Percentiles rank a stretch among this genome's conserved stretches.
Evolutionary conservation across 64 coral and sea anemone species (phyloP).

Genomic region (Pocillopora damicornis): DNA sequence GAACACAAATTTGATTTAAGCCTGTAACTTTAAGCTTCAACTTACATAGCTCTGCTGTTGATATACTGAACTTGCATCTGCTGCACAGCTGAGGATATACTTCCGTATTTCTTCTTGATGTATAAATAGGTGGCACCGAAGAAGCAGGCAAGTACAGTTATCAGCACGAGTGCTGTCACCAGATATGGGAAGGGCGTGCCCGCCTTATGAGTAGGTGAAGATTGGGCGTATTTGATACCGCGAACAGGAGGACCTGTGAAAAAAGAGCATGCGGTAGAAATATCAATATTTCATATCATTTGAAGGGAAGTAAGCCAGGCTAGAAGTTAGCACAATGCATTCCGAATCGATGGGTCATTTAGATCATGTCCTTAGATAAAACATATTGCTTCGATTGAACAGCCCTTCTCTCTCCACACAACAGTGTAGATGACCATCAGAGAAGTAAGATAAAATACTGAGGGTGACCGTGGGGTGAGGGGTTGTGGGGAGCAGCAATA

Average conservation of each 20-base stretch:
- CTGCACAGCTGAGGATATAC: slow-evolving; percentile 20
- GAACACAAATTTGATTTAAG: background rate
- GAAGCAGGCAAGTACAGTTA: slow-evolving; percentile 11
- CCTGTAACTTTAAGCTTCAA: background rate
- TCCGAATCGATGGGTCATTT: too few species aligned
- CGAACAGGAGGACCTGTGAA: background rate
- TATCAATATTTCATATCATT: too few species aligned
- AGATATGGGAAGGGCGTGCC: background rate
- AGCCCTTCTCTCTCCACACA: too few species aligned
- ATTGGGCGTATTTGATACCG: background rate
- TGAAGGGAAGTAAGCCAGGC: too few species aligned
- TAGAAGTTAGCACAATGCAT: too few species aligned
- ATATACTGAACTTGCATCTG: slow-evolving; percentile 37
- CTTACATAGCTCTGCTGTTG: slow-evolving; percentile 16
- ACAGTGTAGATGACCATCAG: too few species aligned
- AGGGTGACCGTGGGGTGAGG: too few species aligned
- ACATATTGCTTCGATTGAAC: too few species aligned
- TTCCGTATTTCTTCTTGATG: slow-evolving; percentile 22
- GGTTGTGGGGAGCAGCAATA: too few species aligned
- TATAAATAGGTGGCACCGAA: background rate
- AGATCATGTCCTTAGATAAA: too few species aligned
- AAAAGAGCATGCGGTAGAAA: background rate
- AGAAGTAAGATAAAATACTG: too few species aligned
- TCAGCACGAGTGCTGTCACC: slow-evolving; percentile 1
- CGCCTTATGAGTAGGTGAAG: background rate